Base-by-base conservation (phyloP, 2,888 invertebrate genomes). In the Argyra leucocephala region DNA sequence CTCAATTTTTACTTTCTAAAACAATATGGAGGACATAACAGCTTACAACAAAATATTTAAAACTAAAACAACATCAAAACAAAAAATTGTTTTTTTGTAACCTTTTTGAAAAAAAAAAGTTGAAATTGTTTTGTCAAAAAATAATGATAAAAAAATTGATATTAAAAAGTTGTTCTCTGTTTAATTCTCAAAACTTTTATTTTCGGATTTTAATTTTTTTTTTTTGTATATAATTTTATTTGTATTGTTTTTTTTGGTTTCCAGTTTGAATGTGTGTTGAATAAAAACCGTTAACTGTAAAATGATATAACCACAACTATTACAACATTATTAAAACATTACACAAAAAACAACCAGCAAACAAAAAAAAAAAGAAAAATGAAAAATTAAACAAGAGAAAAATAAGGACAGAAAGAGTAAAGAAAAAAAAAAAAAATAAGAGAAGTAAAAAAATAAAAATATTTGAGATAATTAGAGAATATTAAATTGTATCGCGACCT, bases 11-110 rank as follows among this genome's bases (percentile, higher is more conserved):
- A n/a, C n/a, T 26, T 36, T 36, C 61, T 59, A 22, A 24, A 37
- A 22, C 64, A 26, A 22, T 64, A 59, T 58, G 59, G n/a, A 22
- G 57, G 48, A 61, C 60, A 64, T 22, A 7, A 26, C 26, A 9
- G 10, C n/a, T 10, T 12, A 26, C 9, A 21, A 15, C 15, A 24
- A 23, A 24, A 22, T 12, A 63, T 10, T 62, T 62, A 21, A 12
- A 21, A n/a, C n/a, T n/a, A n/a, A n/a, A n/a, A n/a, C 31, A 21
- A 48, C 48, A 57, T 36, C 22, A 6, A 12, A 36, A 31, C 58
- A 64, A 64, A 24, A 63, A 22, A 18, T 24, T 1, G 22, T 58
- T 58, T 57, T 59, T 24, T 60, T n/a, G 48, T 48, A 48, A 15
- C 15, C 12, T 18, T 48, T 48, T 48, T 48, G 3, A 31, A 31